Conservation (phyloP, 2,113 vertebrate genomes). For the Xenus cinereus region DNA sequence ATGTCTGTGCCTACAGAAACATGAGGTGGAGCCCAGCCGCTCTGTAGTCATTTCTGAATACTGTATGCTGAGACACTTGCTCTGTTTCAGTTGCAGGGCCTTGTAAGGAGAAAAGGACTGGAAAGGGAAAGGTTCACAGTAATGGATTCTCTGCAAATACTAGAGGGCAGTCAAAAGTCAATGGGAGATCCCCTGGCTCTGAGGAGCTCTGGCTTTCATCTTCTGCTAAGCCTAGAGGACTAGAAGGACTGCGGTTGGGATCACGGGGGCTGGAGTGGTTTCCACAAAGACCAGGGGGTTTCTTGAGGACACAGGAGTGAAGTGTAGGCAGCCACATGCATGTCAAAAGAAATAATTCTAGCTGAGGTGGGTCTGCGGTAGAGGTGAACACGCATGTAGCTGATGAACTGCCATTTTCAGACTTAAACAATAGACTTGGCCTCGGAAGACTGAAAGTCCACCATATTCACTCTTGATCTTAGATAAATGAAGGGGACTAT, state of each 20-base stretch:
- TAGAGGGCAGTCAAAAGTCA: neutral
- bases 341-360: neutral
- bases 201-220: neutral
- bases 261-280: neutral
- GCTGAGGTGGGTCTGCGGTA: neutral
- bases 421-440: neutral
- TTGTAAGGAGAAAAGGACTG: neutral
- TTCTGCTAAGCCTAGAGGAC: neutral
- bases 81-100: neutral
- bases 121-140: neutral
- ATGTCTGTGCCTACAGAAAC: neutral
- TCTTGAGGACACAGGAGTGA: neutral
- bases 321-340: neutral
- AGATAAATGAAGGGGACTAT: neutral
- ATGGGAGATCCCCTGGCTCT: neutral
- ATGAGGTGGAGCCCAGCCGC: neutral
- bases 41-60: neutral
- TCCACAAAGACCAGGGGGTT: neutral
- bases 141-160: neutral
- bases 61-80: neutral
- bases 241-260: neutral
- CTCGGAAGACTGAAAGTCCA: neutral
- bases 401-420: neutral
- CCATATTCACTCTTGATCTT: neutral
- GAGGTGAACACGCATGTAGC: neutral